Evolutionary conservation across 1,140 invertebrate species (phyloP).

Genomic region (Orussus abietinus): DNA sequence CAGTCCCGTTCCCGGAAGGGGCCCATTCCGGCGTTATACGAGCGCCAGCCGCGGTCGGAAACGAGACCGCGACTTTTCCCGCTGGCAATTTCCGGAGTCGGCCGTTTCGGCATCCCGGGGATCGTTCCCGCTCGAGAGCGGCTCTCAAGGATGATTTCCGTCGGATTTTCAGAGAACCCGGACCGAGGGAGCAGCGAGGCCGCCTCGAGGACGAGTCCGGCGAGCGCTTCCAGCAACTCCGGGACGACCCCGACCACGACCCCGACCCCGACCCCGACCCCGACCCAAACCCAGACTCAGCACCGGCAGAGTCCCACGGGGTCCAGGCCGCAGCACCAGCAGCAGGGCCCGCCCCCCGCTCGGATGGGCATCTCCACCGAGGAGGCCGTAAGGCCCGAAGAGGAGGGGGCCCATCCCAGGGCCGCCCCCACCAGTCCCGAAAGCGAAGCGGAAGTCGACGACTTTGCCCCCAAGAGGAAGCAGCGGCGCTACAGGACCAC

Average conservation of each 20-base stretch:
- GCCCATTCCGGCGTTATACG: too few relatives aligned
- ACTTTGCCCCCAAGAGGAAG: slow-evolving; percentile 84
- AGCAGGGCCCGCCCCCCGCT: slow-evolving; percentile 20
- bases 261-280: slow-evolving; percentile 18
- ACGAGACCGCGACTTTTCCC: slow-evolving; percentile 6
- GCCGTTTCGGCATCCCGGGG: too few relatives aligned
- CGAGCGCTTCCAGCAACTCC: slow-evolving; percentile 44
- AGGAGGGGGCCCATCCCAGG: slow-evolving; percentile 44
- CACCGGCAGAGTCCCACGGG: slow-evolving; percentile 5
- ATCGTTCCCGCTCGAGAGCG: too few relatives aligned
- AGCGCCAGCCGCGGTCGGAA: slow-evolving; percentile 2
- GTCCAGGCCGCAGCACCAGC: slow-evolving; percentile 18
- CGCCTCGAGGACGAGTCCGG: slow-evolving; percentile 45
- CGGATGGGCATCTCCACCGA: slow-evolving; percentile 47
- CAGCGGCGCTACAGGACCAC: slow-evolving; percentile 90
- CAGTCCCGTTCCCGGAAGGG: too few relatives aligned
- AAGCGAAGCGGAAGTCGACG: slow-evolving; percentile 73
- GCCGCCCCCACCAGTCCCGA: slow-evolving; percentile 58
- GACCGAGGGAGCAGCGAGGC: slow-evolving; percentile 36
- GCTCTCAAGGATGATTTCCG: too few relatives aligned
- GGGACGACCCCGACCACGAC: slow-evolving; percentile 15
- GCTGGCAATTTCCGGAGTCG: too few relatives aligned
- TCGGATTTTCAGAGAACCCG: slow-evolving; percentile 31
- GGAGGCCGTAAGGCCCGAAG: slow-evolving; percentile 43
- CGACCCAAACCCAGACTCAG: slow-evolving; percentile 14